Evolutionary conservation across 2,797 vertebrate genomes (phyloP).

Genomic region (Xerus rutilus): DNA sequence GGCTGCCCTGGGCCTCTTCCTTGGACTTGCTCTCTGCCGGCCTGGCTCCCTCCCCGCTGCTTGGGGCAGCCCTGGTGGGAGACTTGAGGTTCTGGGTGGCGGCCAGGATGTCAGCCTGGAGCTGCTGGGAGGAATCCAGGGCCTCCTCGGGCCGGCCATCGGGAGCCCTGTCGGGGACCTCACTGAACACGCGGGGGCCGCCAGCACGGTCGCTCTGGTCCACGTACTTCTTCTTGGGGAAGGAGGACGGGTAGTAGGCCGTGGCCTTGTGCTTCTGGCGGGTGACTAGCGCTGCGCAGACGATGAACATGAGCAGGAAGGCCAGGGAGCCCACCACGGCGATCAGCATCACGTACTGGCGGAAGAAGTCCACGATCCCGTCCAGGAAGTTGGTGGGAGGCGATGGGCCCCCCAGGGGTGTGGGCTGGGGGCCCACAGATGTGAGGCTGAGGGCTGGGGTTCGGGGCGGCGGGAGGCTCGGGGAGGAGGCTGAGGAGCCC

Average conservation of each 20-base stretch:
- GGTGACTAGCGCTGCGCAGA: slow-evolving; percentile 95
- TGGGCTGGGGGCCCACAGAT: slow-evolving; percentile 60
- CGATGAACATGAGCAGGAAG: slow-evolving; percentile 95
- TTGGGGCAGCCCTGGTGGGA: slow-evolving; percentile 87
- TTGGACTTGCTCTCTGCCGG: slow-evolving; percentile 66
- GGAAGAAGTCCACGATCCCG: slow-evolving; percentile 94
- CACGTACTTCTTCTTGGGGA: slow-evolving; percentile 90
- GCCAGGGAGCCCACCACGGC: slow-evolving; percentile 95
- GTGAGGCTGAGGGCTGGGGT: slow-evolving; percentile 85
- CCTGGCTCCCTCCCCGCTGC: slow-evolving; percentile 87
- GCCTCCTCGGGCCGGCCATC: slow-evolving; percentile 84
- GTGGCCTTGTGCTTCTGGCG: slow-evolving; percentile 96
- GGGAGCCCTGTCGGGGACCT: slow-evolving; percentile 88
- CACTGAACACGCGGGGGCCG: slow-evolving; percentile 87
- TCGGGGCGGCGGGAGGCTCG: slow-evolving; percentile 81
- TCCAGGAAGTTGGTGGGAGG: slow-evolving; percentile 90
- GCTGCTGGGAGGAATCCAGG: slow-evolving; percentile 89
- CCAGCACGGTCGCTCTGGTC: slow-evolving; percentile 90
- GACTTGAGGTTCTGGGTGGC: slow-evolving; percentile 93
- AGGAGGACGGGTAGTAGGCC: slow-evolving; percentile 93
- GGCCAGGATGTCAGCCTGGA: slow-evolving; percentile 91
- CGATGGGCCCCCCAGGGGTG: slow-evolving; percentile 91
- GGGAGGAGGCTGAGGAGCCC: slow-evolving; percentile 89
- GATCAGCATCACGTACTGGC: slow-evolving; percentile 94
- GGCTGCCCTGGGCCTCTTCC: slow-evolving; percentile 23